These are phyloP conservation scores for Didymodactylos carnosus DNA, from an alignment of 2,888 invertebrate species.

Conservation along the genomic window DNA sequence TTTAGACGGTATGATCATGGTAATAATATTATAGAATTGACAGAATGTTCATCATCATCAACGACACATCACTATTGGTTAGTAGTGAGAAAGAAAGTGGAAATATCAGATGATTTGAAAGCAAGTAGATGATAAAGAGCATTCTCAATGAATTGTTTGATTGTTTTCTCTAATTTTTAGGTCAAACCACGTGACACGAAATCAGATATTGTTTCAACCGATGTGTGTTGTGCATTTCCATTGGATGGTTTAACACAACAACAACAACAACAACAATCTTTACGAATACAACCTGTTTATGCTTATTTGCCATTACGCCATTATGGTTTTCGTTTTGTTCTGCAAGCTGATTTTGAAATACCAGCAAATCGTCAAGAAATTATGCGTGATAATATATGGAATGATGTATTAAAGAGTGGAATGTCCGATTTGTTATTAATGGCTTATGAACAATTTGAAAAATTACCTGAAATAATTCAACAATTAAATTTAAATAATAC, in stretches of 20 bases:
- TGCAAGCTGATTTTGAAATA: conserved; percentile 35
- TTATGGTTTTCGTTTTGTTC: conserved; percentile 32
- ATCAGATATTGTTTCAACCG: background rate
- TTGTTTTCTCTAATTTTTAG: too few species aligned
- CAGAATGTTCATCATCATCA: background rate
- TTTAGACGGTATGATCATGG: background rate
- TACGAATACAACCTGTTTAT: too few species aligned
- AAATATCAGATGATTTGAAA: background rate
- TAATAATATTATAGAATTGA: background rate
- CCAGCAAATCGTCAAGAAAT: conserved; percentile 34
- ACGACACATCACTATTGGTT: background rate
- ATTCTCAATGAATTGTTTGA: too few species aligned
- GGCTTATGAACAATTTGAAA: background rate
- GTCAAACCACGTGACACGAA: background rate
- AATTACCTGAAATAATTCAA: background rate
- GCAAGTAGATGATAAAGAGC: too few species aligned
- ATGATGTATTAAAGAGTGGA: conserved; percentile 26
- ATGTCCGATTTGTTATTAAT: background rate
- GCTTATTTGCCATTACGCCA: conserved; percentile 32
- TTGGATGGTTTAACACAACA: too few species aligned
- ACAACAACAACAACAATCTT: too few species aligned
- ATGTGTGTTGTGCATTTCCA: background rate
- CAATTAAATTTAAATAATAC: background rate
- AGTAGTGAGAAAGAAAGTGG: background rate
- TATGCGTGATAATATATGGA: conserved; percentile 31